These are phyloP conservation scores for Grapholita molesta DNA, from an alignment of 1,140 invertebrate species.

Conservation along the genomic window DNA sequence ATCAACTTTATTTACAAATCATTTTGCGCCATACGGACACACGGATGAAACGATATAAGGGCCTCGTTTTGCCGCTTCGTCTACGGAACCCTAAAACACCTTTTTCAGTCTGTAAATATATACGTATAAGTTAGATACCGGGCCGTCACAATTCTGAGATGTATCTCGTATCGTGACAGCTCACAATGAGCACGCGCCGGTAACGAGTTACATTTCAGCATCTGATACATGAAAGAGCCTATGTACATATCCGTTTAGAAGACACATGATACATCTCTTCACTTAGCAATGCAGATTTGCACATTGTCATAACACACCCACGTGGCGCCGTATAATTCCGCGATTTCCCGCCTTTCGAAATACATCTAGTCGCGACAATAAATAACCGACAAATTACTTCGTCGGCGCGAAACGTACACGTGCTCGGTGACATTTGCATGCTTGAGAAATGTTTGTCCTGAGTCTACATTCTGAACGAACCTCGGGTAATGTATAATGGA, in stretches of 20 bases:
- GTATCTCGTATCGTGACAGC: constrained; percentile 4
- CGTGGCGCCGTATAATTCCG: constrained; percentile 59
- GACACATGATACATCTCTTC: constrained; percentile 1
- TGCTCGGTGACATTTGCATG: constrained; percentile 61
- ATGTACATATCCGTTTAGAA: background rate
- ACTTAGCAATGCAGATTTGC: constrained; percentile 39
- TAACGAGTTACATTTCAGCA: background rate
- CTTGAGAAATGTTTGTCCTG: constrained; percentile 55
- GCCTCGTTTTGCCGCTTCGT: no score
- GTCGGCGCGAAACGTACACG: constrained; percentile 44
- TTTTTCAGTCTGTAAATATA: background rate
- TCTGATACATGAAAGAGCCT: background rate
- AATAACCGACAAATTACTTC: constrained; percentile 70
- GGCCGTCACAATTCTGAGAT: background rate
- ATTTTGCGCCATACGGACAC: no score
- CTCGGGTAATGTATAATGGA: constrained; percentile 2
- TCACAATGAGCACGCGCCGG: background rate
- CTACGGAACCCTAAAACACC: no score
- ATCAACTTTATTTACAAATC: no score
- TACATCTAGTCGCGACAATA: constrained; percentile 59
- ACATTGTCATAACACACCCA: constrained; percentile 68
- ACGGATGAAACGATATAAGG: no score
- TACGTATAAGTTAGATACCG: no score
- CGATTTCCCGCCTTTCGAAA: constrained; percentile 62
- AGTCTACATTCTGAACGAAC: constrained; percentile 35